Percentiles rank a stretch among this genome's conserved stretches.
These are phyloP conservation scores for Nowickia ferox DNA, from an alignment of 2,888 invertebrate genomes.

Conservation along the genomic window DNA sequence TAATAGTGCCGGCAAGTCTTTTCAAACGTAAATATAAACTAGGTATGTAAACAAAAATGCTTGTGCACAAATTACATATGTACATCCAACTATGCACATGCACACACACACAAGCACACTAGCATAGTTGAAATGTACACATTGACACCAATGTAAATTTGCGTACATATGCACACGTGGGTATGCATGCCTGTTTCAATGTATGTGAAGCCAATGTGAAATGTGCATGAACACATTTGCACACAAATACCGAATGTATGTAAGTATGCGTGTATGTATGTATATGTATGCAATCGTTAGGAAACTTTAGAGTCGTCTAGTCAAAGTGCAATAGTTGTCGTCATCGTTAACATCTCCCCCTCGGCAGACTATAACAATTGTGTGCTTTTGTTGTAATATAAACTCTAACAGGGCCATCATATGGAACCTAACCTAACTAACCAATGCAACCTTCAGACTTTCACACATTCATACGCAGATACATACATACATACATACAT, in stretches of 20 bases:
- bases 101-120: background rate
- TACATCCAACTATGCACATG: background rate
- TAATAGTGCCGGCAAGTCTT: conserved; percentile 54
- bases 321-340: conserved; percentile 32
- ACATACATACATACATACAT: conserved; percentile 26
- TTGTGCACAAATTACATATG: conserved; percentile 48
- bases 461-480: background rate
- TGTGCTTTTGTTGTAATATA: conserved; percentile 6
- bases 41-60: conserved; percentile 9
- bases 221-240: conserved; percentile 43
- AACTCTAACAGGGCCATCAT: background rate
- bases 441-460: conserved; percentile 47
- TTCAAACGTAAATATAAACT: background rate
- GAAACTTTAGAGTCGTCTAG: conserved; percentile 48
- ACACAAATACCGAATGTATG: conserved; percentile 14
- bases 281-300: conserved; percentile 16
- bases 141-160: background rate
- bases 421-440: conserved; percentile 58
- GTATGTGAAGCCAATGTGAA: conserved; percentile 48
- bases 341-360: conserved; percentile 33
- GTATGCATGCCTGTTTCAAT: background rate
- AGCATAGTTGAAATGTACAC: conserved; percentile 16
- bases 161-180: background rate
- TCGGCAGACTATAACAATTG: conserved; percentile 23
- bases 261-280: background rate